Percentiles rank a stretch among this genome's conserved stretches.
phyloP scores from a whole-genome alignment of 2,888 invertebrate genomes.

The Ametastegia equiseti region DNA sequence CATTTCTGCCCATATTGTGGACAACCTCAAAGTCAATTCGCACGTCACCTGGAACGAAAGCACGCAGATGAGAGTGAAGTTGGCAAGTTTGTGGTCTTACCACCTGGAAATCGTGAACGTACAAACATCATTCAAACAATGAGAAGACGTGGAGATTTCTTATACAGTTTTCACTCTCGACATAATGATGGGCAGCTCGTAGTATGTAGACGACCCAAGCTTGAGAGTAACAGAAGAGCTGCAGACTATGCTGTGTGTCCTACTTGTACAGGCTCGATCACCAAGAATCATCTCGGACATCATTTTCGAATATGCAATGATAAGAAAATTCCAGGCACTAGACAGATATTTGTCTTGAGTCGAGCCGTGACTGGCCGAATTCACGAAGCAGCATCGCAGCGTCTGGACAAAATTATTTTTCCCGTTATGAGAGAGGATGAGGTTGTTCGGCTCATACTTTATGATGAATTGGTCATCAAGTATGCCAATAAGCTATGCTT shows the following conservation, averaged over 20 bases:
- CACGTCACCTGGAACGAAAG: slow-evolving; percentile 42
- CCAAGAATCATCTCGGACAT: slow-evolving; percentile 50
- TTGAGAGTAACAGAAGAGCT: slow-evolving; percentile 27
- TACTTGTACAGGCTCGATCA: slow-evolving; percentile 53
- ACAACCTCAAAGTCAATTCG: slow-evolving; percentile 18
- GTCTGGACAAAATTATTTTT: slow-evolving; percentile 26
- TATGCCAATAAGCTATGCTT: slow-evolving; percentile 49
- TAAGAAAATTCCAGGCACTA: slow-evolving; percentile 6
- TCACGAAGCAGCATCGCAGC: slow-evolving; percentile 16
- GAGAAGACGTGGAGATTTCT: slow-evolving; percentile 49
- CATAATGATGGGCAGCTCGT: slow-evolving; percentile 47
- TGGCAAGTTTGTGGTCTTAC: slow-evolving; percentile 35
- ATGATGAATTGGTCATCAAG: slow-evolving; percentile 42
- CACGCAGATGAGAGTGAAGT: slow-evolving; percentile 45
- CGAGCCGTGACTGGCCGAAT: not conserved
- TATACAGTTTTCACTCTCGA: slow-evolving; percentile 43
- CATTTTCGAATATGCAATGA: slow-evolving; percentile 51
- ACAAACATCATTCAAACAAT: slow-evolving; percentile 35
- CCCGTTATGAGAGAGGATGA: slow-evolving; percentile 37
- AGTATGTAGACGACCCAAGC: slow-evolving; percentile 42
- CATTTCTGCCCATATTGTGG: not conserved
- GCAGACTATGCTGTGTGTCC: slow-evolving; percentile 52
- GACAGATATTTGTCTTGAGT: slow-evolving; percentile 44
- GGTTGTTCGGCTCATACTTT: slow-evolving; percentile 6
- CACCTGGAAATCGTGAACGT: slow-evolving; percentile 44